Conservation (phyloP, 2,888 invertebrate genomes). For the Epicampocera succincta region DNA sequence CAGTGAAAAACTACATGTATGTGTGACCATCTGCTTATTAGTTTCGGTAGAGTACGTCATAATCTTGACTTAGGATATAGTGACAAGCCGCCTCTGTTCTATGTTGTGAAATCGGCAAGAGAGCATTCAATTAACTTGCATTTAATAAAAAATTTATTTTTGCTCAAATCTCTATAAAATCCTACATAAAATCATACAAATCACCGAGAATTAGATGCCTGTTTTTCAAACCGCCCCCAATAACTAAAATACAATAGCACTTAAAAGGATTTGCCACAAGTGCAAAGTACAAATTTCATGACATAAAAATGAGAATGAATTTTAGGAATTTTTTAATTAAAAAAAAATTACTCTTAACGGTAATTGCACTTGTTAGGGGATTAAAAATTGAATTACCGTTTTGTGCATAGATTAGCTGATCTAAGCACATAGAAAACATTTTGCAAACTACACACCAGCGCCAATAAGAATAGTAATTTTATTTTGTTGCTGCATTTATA, state of each 20-base stretch:
- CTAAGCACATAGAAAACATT: conserved; percentile 6
- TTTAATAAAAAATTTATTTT: too few relatives aligned
- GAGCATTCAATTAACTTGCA: too few relatives aligned
- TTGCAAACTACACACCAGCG: conserved; percentile 5
- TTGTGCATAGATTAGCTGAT: conserved; percentile 56
- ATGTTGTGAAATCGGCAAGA: too few relatives aligned
- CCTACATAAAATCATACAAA: too few relatives aligned
- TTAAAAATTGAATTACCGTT: conserved; percentile 56
- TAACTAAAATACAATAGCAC: not conserved
- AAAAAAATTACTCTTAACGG: conserved; percentile 42
- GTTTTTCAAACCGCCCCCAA: not conserved
- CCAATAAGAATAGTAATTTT: conserved; percentile 37
- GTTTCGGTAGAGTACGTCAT: too few relatives aligned
- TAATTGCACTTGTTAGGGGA: conserved; percentile 56
- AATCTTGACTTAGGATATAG: too few relatives aligned
- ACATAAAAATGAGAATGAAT: not conserved
- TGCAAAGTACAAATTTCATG: conserved; percentile 25
- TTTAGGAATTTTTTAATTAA: conserved; percentile 52
- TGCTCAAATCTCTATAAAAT: too few relatives aligned
- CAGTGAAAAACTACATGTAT: too few relatives aligned
- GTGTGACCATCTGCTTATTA: too few relatives aligned
- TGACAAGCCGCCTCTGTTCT: too few relatives aligned
- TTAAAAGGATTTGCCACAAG: conserved; percentile 38
- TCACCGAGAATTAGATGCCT: too few relatives aligned
- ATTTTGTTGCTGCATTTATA: conserved; percentile 36